Conservation (phyloP, 2,797 vertebrate genomes). For the Spizella passerina region DNA sequence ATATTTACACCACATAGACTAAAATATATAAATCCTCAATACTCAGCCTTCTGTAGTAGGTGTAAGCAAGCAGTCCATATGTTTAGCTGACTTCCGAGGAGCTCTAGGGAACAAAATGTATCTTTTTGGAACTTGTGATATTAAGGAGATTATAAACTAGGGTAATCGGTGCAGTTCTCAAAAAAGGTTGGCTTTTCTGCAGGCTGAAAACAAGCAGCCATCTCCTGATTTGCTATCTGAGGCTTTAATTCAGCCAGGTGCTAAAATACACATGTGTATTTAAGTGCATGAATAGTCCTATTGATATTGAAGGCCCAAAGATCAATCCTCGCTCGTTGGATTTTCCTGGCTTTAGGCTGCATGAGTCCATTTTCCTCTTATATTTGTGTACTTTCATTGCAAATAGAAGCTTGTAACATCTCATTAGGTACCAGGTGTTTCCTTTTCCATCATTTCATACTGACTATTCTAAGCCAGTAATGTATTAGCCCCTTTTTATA, state of each 20-base stretch:
- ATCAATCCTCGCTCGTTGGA: background rate
- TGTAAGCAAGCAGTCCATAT: constrained; percentile 80
- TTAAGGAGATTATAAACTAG: constrained; percentile 59
- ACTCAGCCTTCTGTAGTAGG: constrained; percentile 77
- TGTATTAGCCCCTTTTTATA: background rate
- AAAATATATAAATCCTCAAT: constrained; percentile 82
- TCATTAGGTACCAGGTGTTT: constrained; percentile 26
- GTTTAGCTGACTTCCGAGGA: constrained; percentile 74
- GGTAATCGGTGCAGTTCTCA: constrained; percentile 57
- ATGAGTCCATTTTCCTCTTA: constrained; percentile 7
- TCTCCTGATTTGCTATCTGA: constrained; percentile 30
- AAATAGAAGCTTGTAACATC: background rate
- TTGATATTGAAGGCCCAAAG: constrained; percentile 11
- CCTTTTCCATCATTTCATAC: background rate
- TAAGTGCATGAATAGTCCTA: background rate
- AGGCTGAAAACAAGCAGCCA: constrained; percentile 10
- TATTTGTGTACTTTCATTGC: constrained; percentile 6
- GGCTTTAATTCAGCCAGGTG: constrained; percentile 20
- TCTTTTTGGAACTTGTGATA: constrained; percentile 55
- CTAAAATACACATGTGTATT: constrained; percentile 13
- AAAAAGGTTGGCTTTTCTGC: constrained; percentile 21
- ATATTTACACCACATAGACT: constrained; percentile 81
- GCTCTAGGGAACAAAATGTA: constrained; percentile 70
- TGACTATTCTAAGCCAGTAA: background rate
- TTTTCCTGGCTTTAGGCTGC: constrained; percentile 50